phyloP scores from a whole-genome alignment of 2,888 invertebrate genomes.

The Archips crataeganus region DNA sequence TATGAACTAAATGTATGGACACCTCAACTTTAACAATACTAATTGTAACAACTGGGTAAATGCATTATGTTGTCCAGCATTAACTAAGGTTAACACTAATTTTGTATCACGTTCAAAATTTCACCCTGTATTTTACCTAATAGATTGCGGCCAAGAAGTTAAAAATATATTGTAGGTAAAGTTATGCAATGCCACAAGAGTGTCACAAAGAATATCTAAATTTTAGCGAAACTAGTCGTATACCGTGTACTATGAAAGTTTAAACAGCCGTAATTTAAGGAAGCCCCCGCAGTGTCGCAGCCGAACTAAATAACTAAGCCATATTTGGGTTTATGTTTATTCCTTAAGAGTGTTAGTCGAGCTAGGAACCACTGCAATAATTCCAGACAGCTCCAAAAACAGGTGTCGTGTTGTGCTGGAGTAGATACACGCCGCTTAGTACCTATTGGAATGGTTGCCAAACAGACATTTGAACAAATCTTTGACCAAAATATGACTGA shows the following conservation, averaged over 20 bases:
- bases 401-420: conserved; percentile 23
- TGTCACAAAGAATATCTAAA: background rate
- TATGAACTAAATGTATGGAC: no score
- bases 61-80: no score
- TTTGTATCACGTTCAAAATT: no score
- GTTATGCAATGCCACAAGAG: background rate
- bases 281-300: background rate
- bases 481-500: no score
- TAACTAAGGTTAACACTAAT: no score
- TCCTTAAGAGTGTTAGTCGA: conserved; percentile 17
- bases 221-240: background rate
- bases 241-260: background rate
- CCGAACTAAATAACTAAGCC: conserved; percentile 1
- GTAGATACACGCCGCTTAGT: conserved; percentile 14
- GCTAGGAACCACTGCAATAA: conserved; percentile 25
- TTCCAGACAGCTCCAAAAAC: conserved; percentile 21
- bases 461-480: no score
- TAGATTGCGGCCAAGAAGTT: background rate
- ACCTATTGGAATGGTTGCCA: background rate
- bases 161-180: background rate
- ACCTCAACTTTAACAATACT: no score
- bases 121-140: no score
- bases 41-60: no score
- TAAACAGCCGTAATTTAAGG: background rate
- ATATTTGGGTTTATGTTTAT: conserved; percentile 6